Evolutionary conservation across 1,140 invertebrate genomes (phyloP).

Genomic region (Hyposmocoma kahamanoa): DNA sequence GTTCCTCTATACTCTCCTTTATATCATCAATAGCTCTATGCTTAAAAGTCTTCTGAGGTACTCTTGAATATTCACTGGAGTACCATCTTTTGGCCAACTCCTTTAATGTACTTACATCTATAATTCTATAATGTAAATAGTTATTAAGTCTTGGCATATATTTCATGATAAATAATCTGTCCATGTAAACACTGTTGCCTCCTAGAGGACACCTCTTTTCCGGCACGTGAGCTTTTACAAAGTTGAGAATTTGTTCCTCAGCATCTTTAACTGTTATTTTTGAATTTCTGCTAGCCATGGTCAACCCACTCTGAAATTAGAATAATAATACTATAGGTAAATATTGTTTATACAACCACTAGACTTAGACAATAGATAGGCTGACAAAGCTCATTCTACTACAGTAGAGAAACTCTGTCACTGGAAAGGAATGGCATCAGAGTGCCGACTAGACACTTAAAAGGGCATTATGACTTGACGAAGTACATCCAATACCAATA

Average conservation of each 20-base stretch:
- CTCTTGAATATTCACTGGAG: constrained; percentile 70
- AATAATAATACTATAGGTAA: too few relatives aligned
- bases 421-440: too few relatives aligned
- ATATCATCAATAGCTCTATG: constrained; percentile 91
- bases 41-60: constrained; percentile 78
- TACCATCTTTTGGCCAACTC: constrained; percentile 89
- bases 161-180: constrained; percentile 85
- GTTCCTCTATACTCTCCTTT: constrained; percentile 88
- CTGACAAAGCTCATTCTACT: too few relatives aligned
- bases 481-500: too few relatives aligned
- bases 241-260: constrained; percentile 82
- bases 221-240: constrained; percentile 81
- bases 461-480: too few relatives aligned
- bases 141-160: constrained; percentile 84
- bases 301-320: constrained; percentile 83
- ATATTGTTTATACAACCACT: too few relatives aligned
- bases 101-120: constrained; percentile 94
- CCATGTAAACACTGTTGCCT: constrained; percentile 93
- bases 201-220: constrained; percentile 83
- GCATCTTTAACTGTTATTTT: constrained; percentile 78
- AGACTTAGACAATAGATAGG: too few relatives aligned
- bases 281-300: constrained; percentile 80
- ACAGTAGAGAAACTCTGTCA: too few relatives aligned
- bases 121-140: constrained; percentile 93
- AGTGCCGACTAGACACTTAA: too few relatives aligned